Base-by-base conservation (phyloP, 30 jellyfish, hydroid and myxozoan genomes). In the Turritopsis dohrnii region DNA sequence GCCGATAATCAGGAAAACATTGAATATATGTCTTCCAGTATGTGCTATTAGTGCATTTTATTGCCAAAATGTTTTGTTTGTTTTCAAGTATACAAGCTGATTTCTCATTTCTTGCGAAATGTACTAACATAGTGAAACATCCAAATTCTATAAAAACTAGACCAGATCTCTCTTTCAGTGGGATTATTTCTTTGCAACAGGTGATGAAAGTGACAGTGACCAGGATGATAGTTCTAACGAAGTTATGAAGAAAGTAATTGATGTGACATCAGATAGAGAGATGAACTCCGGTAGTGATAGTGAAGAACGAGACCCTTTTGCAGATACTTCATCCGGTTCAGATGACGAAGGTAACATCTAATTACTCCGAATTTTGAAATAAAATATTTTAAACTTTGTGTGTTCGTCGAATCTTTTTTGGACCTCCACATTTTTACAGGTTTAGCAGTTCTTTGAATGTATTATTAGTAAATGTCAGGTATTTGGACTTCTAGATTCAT, bases 281-380 rank as follows among this genome's bases (percentile, higher is more conserved):
- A 74, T 18, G 28, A 41, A 80, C 23, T 24, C 25, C 0, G 60
- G 52, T 9, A 52, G 79, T 22, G 82, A 52, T 18, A 80, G 81
- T 31, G 90, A 72, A 4, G 86, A 80, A 28, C 83, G 72, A 19
- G 83, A 69, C 8, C 84, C 79, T 17, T 66, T 54, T 54, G 75
- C 94, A 1, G 95, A 71, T 1, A 82, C 92, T 28, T 91, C 83
- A 0, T 82, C 92, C 13, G 83, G 76, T 29, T 90, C 97, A 21
- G 97, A 90, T 16, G 97, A 90, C 41, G 97, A 87, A 52, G 95
- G 94, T 90, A 85, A 7, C 80, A 20, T 19, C n/a, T n/a, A n/a
- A 16, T 54, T 54, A 18, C 21, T 16, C 72, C 21, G 18, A 54
- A 54, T 54, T 54, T 54, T 16, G n/a, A n/a, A n/a, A n/a, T n/a